These are phyloP conservation scores for Piscicola geometra DNA, from an alignment of 2,888 invertebrate species.

Conservation along the genomic window DNA sequence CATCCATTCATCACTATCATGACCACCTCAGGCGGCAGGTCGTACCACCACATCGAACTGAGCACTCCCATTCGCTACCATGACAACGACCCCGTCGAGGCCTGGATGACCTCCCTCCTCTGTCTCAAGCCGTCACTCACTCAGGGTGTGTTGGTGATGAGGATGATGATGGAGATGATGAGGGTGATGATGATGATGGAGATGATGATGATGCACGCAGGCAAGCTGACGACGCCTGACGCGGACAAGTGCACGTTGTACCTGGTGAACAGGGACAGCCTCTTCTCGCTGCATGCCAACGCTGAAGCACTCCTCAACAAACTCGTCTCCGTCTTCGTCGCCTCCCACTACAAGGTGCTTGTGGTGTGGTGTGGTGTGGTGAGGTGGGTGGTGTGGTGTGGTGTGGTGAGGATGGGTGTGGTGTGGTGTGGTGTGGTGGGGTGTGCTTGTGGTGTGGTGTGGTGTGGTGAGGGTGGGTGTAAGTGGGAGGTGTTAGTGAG, in stretches of 20 bases:
- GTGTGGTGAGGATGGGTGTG: no score
- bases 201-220: background rate
- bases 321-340: conserved; percentile 85
- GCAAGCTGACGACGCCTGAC: background rate
- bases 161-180: background rate
- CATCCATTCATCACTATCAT: no score
- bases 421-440: no score
- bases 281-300: conserved; percentile 93
- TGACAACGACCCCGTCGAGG: conserved; percentile 73
- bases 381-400: no score
- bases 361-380: background rate
- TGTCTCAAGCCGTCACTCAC: conserved; percentile 73
- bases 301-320: conserved; percentile 77
- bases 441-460: background rate
- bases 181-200: background rate
- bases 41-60: conserved; percentile 63
- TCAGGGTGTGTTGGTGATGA: background rate
- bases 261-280: conserved; percentile 71
- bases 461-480: no score
- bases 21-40: conserved; percentile 46
- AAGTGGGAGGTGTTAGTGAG: background rate
- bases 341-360: conserved; percentile 90
- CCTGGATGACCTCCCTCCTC: conserved; percentile 82
- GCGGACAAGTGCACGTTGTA: conserved; percentile 71
- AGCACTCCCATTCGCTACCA: conserved; percentile 93